Evolutionary conservation across 2,113 vertebrate species (phyloP).

Genomic region (Morone saxatilis): DNA sequence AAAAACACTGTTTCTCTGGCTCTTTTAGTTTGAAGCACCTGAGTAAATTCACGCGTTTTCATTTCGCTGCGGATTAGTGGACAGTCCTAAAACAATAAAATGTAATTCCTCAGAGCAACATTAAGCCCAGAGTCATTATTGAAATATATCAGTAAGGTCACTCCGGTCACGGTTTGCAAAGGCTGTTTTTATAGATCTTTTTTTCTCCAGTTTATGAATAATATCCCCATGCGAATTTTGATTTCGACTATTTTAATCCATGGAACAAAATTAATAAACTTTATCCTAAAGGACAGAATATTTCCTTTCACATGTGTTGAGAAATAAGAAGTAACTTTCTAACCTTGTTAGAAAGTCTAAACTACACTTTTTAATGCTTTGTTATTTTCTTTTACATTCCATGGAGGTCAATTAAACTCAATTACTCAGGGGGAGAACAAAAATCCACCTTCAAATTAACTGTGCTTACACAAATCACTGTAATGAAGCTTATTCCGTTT

Average conservation of each 20-base stretch:
- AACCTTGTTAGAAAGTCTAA: not conserved
- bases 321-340: not conserved
- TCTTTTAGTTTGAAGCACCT: conserved; percentile 43
- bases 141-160: conserved; percentile 12
- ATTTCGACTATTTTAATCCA: not conserved
- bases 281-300: not conserved
- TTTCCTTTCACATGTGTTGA: not conserved
- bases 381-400: conserved; percentile 24
- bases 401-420: conserved; percentile 5
- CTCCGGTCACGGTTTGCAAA: not conserved
- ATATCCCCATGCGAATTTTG: not conserved
- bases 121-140: not conserved
- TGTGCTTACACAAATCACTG: conserved; percentile 37
- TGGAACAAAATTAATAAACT: not conserved
- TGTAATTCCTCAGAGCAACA: conserved; percentile 10
- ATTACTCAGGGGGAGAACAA: not conserved
- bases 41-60: conserved; percentile 46
- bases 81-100: conserved; percentile 46
- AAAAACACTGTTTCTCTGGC: not conserved
- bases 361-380: not conserved
- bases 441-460: conserved; percentile 23
- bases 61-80: conserved; percentile 21
- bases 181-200: not conserved
- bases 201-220: not conserved
- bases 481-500: conserved; percentile 24